Evolutionary conservation across 2,113 vertebrate genomes (phyloP).

Genomic region (Myotis davidii): DNA sequence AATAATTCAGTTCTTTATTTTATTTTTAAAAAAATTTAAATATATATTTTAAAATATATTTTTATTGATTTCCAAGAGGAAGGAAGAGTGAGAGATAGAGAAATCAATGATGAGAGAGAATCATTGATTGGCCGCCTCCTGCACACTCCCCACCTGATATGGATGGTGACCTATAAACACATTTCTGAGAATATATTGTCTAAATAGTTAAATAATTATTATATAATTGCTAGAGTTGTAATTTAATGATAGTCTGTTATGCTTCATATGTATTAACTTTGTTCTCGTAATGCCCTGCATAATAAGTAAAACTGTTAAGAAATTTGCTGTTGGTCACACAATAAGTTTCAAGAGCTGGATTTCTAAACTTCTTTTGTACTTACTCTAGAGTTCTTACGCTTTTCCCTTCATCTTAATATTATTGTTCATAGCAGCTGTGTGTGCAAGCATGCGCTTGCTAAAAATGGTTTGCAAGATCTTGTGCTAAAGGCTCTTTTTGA

Average conservation of each 20-base stretch:
- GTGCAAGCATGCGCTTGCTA: not conserved
- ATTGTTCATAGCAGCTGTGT: not conserved
- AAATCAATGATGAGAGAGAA: no score
- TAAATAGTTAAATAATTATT: slow-evolving; percentile 2
- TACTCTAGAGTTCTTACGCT: not conserved
- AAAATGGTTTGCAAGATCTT: not conserved
- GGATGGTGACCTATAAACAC: not conserved
- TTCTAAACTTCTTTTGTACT: not conserved
- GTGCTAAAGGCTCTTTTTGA: not conserved
- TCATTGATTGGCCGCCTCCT: no score
- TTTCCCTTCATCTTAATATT: not conserved
- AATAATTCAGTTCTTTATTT: not conserved
- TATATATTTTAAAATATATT: no score
- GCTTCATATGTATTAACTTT: not conserved
- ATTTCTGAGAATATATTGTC: not conserved
- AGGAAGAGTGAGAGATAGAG: no score
- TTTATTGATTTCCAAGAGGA: no score
- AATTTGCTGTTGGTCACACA: not conserved
- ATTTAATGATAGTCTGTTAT: not conserved
- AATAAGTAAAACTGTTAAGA: not conserved
- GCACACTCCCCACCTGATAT: not conserved
- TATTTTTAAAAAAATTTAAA: no score
- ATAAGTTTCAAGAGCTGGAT: not conserved
- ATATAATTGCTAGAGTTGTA: not conserved
- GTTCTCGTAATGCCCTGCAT: not conserved